phyloP scores from a whole-genome alignment of 1,140 invertebrate genomes.

The Metopolophium dirhodum region DNA sequence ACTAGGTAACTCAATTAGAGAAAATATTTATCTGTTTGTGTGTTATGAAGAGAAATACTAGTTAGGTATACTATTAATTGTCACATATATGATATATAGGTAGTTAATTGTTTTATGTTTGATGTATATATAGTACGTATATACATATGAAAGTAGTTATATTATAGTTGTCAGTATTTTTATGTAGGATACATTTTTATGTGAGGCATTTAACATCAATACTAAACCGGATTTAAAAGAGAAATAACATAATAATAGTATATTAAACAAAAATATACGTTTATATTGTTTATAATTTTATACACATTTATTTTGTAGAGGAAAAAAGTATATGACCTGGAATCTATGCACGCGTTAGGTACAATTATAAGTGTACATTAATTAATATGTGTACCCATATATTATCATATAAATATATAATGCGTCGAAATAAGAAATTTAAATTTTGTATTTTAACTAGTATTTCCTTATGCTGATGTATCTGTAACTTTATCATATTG shows the following conservation, averaged over 20 bases:
- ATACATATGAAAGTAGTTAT: slow-evolving; percentile 30
- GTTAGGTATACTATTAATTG: neutral
- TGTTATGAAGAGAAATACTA: neutral
- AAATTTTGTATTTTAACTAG: neutral
- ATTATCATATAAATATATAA: neutral
- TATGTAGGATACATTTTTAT: slow-evolving; percentile 1
- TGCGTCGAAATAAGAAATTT: neutral
- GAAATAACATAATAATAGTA: neutral
- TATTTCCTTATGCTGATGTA: neutral
- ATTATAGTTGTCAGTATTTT: slow-evolving; percentile 13
- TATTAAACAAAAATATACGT: neutral
- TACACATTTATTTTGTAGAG: neutral
- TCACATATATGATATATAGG: slow-evolving; percentile 1
- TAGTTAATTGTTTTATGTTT: neutral
- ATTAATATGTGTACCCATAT: neutral
- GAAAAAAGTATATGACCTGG: neutral
- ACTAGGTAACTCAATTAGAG: neutral
- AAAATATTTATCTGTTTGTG: neutral
- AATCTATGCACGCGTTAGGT: neutral
- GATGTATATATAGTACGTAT: neutral
- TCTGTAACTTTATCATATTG: neutral
- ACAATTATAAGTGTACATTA: neutral
- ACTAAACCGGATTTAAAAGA: slow-evolving; percentile 42
- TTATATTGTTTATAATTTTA: neutral
- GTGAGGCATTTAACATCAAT: neutral